phyloP scores from a whole-genome alignment of 1,140 invertebrate genomes.

The Atta texana region DNA sequence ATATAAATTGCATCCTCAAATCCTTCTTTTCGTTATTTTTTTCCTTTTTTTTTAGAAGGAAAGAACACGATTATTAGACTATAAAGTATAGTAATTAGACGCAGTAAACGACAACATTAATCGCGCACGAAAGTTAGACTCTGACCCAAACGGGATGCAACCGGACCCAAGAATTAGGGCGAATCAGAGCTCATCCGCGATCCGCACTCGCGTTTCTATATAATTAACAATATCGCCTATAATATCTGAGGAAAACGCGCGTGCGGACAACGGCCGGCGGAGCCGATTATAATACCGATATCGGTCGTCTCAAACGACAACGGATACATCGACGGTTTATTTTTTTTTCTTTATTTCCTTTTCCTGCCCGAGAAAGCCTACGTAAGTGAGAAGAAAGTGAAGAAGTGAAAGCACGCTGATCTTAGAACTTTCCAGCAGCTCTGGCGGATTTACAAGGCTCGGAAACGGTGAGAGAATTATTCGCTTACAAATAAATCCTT shows the following conservation, averaged over 20 bases:
- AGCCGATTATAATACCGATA: slow-evolving; percentile 27
- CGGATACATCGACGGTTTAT: neutral
- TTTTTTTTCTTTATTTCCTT: neutral
- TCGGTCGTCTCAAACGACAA: slow-evolving; percentile 40
- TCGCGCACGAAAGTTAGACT: neutral
- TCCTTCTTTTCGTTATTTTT: neutral
- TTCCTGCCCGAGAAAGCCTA: slow-evolving; percentile 37
- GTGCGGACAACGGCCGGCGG: slow-evolving; percentile 31
- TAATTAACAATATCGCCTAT: slow-evolving; percentile 52
- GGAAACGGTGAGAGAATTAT: slow-evolving; percentile 54
- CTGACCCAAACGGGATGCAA: slow-evolving; percentile 7
- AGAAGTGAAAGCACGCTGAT: slow-evolving; percentile 60
- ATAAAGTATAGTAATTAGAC: no score
- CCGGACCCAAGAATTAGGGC: neutral
- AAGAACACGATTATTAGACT: no score
- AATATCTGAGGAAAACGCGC: slow-evolving; percentile 14
- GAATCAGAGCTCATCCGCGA: slow-evolving; percentile 12
- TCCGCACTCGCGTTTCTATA: slow-evolving; percentile 22
- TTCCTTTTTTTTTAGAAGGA: no score
- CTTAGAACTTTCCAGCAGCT: slow-evolving; percentile 55
- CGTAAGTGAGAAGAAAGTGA: slow-evolving; percentile 46
- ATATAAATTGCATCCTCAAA: neutral
- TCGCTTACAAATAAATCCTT: slow-evolving; percentile 57
- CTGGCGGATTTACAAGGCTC: slow-evolving; percentile 62
- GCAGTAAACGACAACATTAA: neutral